Evolutionary conservation across 2,113 vertebrate genomes (phyloP).

Genomic region (Furnarius figulus): DNA sequence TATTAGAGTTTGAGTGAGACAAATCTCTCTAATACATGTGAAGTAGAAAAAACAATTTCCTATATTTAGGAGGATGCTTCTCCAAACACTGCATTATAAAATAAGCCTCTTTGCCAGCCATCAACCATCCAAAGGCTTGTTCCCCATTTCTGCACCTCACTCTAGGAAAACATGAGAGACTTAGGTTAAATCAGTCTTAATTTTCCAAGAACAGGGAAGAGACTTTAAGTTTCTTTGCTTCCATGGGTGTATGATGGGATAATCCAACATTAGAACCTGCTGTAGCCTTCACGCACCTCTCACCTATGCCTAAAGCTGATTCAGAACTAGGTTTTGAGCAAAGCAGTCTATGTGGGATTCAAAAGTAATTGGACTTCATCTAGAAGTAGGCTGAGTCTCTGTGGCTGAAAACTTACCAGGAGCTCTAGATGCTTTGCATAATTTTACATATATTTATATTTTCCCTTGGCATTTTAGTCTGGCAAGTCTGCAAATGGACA

Average conservation of each 20-base stretch:
- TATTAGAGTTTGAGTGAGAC: not conserved
- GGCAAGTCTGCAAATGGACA: not conserved
- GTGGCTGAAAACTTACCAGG: not conserved
- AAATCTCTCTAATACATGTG: not conserved
- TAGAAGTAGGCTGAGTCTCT: not conserved
- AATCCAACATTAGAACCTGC: not conserved
- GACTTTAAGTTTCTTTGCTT: not conserved
- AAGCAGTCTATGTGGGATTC: not conserved
- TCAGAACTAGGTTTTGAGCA: not conserved
- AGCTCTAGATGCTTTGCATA: not conserved
- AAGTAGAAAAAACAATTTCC: not conserved
- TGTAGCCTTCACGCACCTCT: not conserved
- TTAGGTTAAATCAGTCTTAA: not conserved
- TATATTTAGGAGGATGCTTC: not conserved
- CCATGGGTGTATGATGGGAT: fast-evolving
- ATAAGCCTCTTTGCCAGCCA: not conserved
- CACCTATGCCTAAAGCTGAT: not conserved
- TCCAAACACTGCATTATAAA: not conserved
- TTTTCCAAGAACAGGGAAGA: not conserved
- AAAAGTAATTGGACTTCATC: not conserved
- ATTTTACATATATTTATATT: not conserved
- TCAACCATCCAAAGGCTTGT: not conserved
- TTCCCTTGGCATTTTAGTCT: not conserved
- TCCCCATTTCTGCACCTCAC: not conserved
- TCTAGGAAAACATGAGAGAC: not conserved